Percentiles rank a stretch among this genome's conserved stretches.
phyloP scores from a whole-genome alignment of 2,888 invertebrate species.

The Oxycera nigricornis region DNA sequence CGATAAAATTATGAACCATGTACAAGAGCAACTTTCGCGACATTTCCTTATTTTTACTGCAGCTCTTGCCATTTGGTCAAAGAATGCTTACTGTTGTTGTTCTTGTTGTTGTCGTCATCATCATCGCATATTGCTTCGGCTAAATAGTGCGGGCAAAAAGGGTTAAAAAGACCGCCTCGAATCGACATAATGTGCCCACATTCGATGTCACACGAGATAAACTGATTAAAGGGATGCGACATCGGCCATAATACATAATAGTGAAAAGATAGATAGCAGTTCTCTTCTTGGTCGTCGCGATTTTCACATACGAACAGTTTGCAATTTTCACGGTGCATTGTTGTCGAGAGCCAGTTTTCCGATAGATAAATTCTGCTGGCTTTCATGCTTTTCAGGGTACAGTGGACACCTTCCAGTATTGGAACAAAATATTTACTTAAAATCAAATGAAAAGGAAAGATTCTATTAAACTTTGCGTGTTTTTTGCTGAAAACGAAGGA shows the following conservation, averaged over 20 bases:
- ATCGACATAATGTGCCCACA: slow-evolving; percentile 40
- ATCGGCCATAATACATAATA: slow-evolving; percentile 21
- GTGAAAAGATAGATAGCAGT: slow-evolving; percentile 23
- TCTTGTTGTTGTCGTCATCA: neutral
- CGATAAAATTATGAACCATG: slow-evolving; percentile 27
- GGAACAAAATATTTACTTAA: too few species aligned
- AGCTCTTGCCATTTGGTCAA: slow-evolving; percentile 1
- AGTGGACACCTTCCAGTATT: neutral
- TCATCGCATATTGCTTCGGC: slow-evolving; percentile 35
- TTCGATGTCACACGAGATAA: slow-evolving; percentile 40
- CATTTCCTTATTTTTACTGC: slow-evolving; percentile 30
- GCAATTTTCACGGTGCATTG: slow-evolving; percentile 16
- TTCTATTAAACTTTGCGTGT: too few species aligned
- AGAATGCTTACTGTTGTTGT: neutral
- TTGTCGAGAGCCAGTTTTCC: slow-evolving; percentile 8
- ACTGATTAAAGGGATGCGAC: slow-evolving; percentile 32
- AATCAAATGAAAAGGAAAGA: too few species aligned
- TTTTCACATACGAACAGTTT: slow-evolving; percentile 5
- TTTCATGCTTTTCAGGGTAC: neutral
- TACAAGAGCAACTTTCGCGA: slow-evolving; percentile 8
- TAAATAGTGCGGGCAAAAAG: slow-evolving; percentile 31
- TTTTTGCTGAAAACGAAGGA: too few species aligned
- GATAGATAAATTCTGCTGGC: neutral
- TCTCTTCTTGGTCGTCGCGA: slow-evolving; percentile 8
- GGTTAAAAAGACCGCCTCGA: slow-evolving; percentile 24